Conservation (phyloP, 2,113 vertebrate species). For the Cricetomys ansorgei region DNA sequence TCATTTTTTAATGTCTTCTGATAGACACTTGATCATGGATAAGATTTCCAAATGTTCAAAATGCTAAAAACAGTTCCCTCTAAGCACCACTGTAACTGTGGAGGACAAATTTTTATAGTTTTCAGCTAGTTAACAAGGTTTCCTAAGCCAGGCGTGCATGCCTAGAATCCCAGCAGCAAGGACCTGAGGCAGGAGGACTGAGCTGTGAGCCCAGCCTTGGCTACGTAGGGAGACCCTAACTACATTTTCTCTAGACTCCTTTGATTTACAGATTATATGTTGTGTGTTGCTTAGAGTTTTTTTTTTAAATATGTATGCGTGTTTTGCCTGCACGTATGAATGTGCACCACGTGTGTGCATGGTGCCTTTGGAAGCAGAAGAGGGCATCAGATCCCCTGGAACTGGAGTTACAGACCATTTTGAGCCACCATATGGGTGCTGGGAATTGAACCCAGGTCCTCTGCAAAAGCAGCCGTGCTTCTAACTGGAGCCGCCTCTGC, state of each 20-base stretch:
- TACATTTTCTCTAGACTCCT: neutral
- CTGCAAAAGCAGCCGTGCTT: neutral
- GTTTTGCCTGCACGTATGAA: neutral
- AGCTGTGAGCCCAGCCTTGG: neutral
- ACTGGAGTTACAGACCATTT: neutral
- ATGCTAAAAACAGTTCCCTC: neutral
- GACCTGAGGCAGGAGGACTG: neutral
- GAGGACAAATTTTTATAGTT: neutral
- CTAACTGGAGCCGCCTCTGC: neutral
- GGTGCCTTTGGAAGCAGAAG: too few relatives aligned
- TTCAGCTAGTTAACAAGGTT: neutral
- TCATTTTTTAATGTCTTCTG: neutral
- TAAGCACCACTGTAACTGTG: neutral
- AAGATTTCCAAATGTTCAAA: neutral
- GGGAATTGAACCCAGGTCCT: neutral
- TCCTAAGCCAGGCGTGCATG: neutral
- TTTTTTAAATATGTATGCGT: neutral
- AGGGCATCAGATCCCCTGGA: too few relatives aligned
- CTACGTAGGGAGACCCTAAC: neutral
- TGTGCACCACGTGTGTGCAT: neutral
- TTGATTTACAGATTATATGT: neutral
- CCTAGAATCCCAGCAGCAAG: neutral
- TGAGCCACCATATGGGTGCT: too few relatives aligned
- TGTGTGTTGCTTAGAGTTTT: too few relatives aligned
- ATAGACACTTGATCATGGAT: neutral